A percentile compares a stretch with the other conserved stretches of the same genome.
Conservation (phyloP, 1,140 invertebrate species). For the Drosophila oshimai region DNA sequence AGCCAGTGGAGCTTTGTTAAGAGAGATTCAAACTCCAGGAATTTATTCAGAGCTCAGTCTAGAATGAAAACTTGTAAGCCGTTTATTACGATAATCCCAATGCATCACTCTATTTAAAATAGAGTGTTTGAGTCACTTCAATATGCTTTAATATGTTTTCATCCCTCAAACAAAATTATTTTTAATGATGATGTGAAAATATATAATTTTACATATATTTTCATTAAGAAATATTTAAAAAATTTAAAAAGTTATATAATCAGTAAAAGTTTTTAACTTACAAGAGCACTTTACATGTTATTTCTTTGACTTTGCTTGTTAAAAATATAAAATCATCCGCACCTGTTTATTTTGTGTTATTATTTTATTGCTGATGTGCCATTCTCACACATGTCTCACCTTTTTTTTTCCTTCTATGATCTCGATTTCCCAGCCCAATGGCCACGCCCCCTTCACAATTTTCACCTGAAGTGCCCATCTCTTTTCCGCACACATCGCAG, state of each 20-base stretch:
- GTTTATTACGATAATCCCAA: not conserved
- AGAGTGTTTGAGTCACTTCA: no score
- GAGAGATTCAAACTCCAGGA: not conserved
- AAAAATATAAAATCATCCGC: not conserved
- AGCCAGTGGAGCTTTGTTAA: not conserved
- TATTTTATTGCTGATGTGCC: not conserved
- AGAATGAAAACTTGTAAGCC: not conserved
- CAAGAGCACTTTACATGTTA: not conserved
- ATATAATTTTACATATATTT: no score
- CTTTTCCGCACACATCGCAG: slow-evolving; percentile 8
- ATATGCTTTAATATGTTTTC: no score
- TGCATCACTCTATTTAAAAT: no score
- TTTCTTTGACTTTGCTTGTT: not conserved
- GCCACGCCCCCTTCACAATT: slow-evolving; percentile 15
- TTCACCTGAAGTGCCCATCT: slow-evolving; percentile 22
- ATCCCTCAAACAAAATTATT: no score
- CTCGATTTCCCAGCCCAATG: not conserved
- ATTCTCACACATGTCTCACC: not conserved
- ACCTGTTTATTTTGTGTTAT: slow-evolving; percentile 1
- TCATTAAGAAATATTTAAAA: no score
- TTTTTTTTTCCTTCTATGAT: no score
- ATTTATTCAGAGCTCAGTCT: not conserved
- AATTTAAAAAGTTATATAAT: no score
- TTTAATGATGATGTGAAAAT: no score
- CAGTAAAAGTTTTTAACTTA: no score